Percentiles rank a stretch among this genome's conserved stretches.
These are phyloP conservation scores for Cyprinodon tularosa DNA, from an alignment of 2,113 vertebrate species.

Conservation along the genomic window DNA sequence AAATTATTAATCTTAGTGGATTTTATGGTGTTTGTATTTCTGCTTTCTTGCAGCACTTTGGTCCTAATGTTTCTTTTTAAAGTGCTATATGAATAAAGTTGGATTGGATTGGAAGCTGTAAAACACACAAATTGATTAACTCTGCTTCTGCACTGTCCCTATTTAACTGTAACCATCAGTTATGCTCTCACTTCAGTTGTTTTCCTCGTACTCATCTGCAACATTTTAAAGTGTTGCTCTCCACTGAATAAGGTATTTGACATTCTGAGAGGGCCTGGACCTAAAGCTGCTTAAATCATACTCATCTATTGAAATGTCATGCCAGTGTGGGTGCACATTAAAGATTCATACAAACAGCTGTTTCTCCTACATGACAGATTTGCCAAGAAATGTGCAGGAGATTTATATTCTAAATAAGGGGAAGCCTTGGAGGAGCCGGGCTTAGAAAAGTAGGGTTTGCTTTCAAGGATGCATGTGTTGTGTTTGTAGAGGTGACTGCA, in stretches of 20 bases:
- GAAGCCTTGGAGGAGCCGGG: conserved; percentile 13
- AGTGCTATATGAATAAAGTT: no score
- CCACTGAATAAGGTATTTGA: conserved; percentile 47
- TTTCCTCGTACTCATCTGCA: conserved; percentile 25
- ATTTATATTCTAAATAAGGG: conserved; percentile 58
- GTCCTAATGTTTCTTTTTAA: no score
- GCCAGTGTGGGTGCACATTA: conserved; percentile 68
- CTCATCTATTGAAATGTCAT: conserved; percentile 52
- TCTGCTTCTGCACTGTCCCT: not conserved
- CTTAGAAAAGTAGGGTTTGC: not conserved
- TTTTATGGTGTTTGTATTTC: no score
- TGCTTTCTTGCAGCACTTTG: no score
- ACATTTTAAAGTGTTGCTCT: conserved; percentile 41
- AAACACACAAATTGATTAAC: not conserved
- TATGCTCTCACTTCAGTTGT: not conserved
- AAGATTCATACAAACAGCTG: conserved; percentile 81
- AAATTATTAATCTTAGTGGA: no score
- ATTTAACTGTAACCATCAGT: not conserved
- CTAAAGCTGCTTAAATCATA: conserved; percentile 62
- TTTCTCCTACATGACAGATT: conserved; percentile 62
- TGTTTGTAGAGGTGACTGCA: conserved; percentile 8
- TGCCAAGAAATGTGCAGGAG: conserved; percentile 48
- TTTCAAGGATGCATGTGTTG: not conserved
- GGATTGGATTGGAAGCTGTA: no score
- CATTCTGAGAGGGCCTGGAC: conserved; percentile 55